Base-by-base conservation (phyloP, 1,140 invertebrate species). In the Globodera ellingtonae region DNA sequence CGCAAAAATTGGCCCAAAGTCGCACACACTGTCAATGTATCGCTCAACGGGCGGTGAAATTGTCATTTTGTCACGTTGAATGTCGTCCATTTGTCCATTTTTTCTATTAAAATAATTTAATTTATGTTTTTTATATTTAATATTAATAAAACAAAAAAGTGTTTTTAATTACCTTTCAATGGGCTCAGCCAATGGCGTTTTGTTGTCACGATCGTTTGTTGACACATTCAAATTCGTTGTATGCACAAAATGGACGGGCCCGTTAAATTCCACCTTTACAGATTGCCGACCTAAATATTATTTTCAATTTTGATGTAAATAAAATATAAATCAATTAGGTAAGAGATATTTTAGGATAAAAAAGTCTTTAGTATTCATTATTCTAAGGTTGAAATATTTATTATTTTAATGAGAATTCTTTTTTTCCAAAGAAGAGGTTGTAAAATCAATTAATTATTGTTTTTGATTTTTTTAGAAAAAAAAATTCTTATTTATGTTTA, bases 201-300 rank as follows among this genome's bases (percentile, higher is more conserved):
- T 24, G 13, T 5, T 77, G 62, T 47, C 13, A 35, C 65, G 18
- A 21, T 75, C 48, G 24, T 67, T 67, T 75, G 10, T 79, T 71
- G 69, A 77, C 8, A 77, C 62, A 67, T 77, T 77, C 48, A 77
- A 52, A 48, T 77, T 77, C 13, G 72, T 75, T 3, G 73, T 73
- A 5, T 72, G 70, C 56, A 80, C 66, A 67, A 80, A 80, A 52
- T 80, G 69, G 9, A 80, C 72, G 21, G 79, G 79, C 13, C 79
- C 79, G 18, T n/a, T 50, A 48, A 80, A 73, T 48, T 80, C 70
- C 56, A 80, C 78, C 24, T n/a, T 56, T 3, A 75, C 73, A 7
- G 73, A 65, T 10, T 72, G 35, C 21, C 10, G n/a, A 47, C 46
- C 56, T 71, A 24, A 80, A 79, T 21, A 21, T 35, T 24, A n/a